Evolutionary conservation across 2,113 vertebrate species (phyloP).

Genomic region (Erythrolamprus reginae): DNA sequence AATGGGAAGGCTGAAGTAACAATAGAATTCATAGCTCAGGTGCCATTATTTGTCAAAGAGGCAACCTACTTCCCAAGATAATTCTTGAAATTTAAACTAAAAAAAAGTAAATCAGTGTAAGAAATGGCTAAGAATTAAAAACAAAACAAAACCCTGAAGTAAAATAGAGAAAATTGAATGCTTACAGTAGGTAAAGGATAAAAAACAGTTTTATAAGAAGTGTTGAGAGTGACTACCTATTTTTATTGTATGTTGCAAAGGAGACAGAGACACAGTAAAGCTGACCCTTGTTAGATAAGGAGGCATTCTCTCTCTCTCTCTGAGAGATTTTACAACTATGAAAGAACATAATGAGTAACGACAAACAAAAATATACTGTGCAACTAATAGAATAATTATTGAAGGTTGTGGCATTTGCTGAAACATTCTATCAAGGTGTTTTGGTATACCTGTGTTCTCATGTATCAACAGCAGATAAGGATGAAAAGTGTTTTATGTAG

Average conservation of each 20-base stretch:
- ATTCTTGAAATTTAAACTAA: neutral
- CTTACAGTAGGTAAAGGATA: neutral
- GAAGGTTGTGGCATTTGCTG: neutral
- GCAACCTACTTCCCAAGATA: neutral
- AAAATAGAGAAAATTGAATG: neutral
- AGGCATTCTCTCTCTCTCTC: too few relatives aligned
- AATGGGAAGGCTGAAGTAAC: neutral
- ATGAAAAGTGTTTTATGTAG: constrained; percentile 43
- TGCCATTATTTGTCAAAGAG: neutral
- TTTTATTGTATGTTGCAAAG: neutral
- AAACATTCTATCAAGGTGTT: constrained; percentile 10
- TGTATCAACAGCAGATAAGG: constrained; percentile 40
- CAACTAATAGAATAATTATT: neutral
- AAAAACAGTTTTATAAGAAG: neutral
- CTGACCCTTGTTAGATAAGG: neutral
- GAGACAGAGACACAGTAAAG: neutral
- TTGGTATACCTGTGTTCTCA: constrained; percentile 36
- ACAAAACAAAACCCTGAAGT: neutral
- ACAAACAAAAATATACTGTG: neutral
- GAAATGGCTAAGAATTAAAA: neutral
- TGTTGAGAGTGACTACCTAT: neutral
- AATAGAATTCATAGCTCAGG: neutral
- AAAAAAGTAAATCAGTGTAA: neutral
- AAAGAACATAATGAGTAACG: neutral
- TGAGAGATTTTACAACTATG: neutral